Conservation (phyloP, 2,113 vertebrate genomes). For the Percina caprodes region DNA sequence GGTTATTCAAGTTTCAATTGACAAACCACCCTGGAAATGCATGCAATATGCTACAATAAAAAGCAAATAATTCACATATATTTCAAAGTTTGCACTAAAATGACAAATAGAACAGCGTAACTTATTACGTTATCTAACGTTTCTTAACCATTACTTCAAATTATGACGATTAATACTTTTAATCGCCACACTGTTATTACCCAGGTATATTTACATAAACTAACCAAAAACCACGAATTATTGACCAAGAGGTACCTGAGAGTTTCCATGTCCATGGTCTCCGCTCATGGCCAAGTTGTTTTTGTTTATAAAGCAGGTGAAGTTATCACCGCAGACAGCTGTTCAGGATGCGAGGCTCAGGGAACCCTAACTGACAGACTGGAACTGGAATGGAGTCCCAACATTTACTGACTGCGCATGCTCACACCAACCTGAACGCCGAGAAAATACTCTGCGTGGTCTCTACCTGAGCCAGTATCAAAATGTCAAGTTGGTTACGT, state of each 20-base stretch:
- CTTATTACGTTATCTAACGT: conserved; percentile 14
- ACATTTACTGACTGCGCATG: conserved; percentile 88
- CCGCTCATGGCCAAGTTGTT: conserved; percentile 88
- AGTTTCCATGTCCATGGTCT: conserved; percentile 90
- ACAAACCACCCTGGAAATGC: conserved; percentile 7
- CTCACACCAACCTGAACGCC: conserved; percentile 75
- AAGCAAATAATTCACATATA: neutral
- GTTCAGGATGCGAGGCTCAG: conserved; percentile 66
- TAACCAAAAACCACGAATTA: neutral
- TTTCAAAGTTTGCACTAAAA: conserved; percentile 13
- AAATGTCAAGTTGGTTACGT: neutral
- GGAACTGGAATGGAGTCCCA: conserved; percentile 84
- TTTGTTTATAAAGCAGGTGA: conserved; percentile 54
- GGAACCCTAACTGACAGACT: conserved; percentile 67
- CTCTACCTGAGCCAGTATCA: conserved; percentile 26
- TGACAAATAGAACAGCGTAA: conserved; percentile 17
- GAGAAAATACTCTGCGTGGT: conserved; percentile 16
- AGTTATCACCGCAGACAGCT: conserved; percentile 60
- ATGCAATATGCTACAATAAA: neutral
- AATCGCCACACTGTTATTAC: neutral
- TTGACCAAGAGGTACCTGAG: conserved; percentile 85
- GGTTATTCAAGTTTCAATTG: conserved; percentile 70
- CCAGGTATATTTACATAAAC: conserved; percentile 23
- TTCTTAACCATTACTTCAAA: conserved; percentile 39
- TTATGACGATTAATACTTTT: conserved; percentile 21